These are phyloP conservation scores for Holotrichia oblita DNA, from an alignment of 1,140 invertebrate genomes.

Conservation along the genomic window DNA sequence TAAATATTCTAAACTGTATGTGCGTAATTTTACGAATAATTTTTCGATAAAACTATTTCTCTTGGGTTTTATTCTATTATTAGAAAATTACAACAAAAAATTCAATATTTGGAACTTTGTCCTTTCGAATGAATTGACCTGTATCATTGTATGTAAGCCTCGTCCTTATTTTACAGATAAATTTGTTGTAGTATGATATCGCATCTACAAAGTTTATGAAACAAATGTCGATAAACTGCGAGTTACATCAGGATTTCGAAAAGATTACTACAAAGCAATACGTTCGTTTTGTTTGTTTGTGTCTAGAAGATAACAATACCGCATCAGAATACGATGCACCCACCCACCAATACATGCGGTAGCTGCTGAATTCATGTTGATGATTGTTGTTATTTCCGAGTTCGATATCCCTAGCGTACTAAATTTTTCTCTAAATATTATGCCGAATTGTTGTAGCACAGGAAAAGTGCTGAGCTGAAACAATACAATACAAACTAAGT, in stretches of 20 bases:
- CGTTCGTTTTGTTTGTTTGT: neutral
- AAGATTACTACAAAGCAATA: neutral
- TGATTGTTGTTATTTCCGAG: constrained; percentile 71
- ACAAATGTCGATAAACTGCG: neutral
- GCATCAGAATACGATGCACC: constrained; percentile 27
- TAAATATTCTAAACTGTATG: too few species aligned
- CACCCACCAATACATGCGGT: constrained; percentile 65
- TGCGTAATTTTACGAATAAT: too few species aligned
- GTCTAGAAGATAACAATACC: neutral
- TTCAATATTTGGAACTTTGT: constrained; percentile 11
- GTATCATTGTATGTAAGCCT: neutral
- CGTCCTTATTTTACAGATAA: constrained; percentile 3
- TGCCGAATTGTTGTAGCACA: constrained; percentile 72
- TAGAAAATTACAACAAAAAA: neutral
- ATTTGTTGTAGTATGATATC: neutral
- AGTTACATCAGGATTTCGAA: neutral
- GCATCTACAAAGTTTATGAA: neutral
- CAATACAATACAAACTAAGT: constrained; percentile 44
- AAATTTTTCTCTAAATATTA: constrained; percentile 71
- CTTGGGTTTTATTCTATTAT: neutral
- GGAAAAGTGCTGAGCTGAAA: constrained; percentile 71
- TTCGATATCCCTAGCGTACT: constrained; percentile 65
- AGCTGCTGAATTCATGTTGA: constrained; percentile 73
- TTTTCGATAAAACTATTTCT: neutral
- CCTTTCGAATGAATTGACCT: constrained; percentile 16